Evolutionary conservation across 1,140 invertebrate genomes (phyloP), one percentile per base, ranked within the genome.

Genomic region (Matsumurasca onukii): DNA sequence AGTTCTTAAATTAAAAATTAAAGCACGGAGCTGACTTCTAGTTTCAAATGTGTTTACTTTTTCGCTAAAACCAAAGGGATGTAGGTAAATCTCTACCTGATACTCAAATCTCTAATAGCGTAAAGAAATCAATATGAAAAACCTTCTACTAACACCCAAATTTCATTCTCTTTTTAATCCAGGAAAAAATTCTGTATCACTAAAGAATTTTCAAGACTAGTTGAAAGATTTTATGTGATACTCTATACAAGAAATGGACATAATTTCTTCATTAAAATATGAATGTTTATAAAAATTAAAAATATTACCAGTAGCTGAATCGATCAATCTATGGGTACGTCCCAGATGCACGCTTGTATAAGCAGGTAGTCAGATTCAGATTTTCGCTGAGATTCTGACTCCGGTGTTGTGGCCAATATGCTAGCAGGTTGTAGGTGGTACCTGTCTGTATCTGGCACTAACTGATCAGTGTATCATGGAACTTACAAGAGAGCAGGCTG

Each of bases 401-500:
- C 49, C 49, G n/a, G 49, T 51, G 5, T 3, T 17, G 49, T 51
- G 49, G 3, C 49, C 49, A 51, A 20, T 5, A 51, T 51, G 49
- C 49, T 20, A 51, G 49, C 49, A 51, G 49, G 29, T 61, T 25
- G 25, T 61, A 27, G 24, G 57, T 29, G 25, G 3, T 31, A 31
- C 24, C 29, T 61, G 57, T 61, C 57, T 27, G 57, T 29, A 27
- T 61, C 57, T 61, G 57, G 57, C 57, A 61, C 24, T 31, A 61
- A 15, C 2, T 31, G 29, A 29, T 3, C 29, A 61, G 57, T 61
- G 12, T 61, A 61, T 27, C 57, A 61, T 61, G 57, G 57, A 61
- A 3, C 25, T 61, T 25, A 61, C 24, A 61, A 61, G 57, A 61
- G 57, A 61, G 30, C 57, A 61, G 57, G 57, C 57, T n/a, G 57